A percentile compares a stretch with the other conserved stretches of the same genome.
These are phyloP conservation scores for Girardinichthys multiradiatus DNA, from an alignment of 2,113 vertebrate species.

Conservation along the genomic window DNA sequence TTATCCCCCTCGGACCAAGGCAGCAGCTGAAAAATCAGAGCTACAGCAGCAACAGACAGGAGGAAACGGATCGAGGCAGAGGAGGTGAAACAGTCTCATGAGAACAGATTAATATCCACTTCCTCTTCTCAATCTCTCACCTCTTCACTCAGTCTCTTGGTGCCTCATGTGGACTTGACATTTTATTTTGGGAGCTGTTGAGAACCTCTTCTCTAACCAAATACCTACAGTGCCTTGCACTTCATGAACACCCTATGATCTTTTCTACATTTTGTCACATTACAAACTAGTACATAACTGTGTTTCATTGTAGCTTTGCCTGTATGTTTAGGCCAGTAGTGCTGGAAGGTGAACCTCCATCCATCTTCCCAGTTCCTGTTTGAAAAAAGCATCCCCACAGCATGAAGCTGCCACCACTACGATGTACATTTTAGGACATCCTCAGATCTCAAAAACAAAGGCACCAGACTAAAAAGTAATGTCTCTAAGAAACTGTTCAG, in stretches of 20 bases:
- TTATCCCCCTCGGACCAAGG: conserved; percentile 23
- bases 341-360: too few relatives aligned
- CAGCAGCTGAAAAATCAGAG: conserved; percentile 39
- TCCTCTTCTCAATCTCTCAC: neutral
- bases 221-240: neutral
- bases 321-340: too few relatives aligned
- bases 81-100: conserved; percentile 41
- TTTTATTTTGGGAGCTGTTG: neutral
- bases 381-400: too few relatives aligned
- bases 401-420: too few relatives aligned
- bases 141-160: neutral
- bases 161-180: conserved; percentile 24
- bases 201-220: neutral
- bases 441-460: too few relatives aligned
- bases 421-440: too few relatives aligned
- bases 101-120: conserved; percentile 43
- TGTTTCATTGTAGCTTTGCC: too few relatives aligned
- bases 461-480: too few relatives aligned
- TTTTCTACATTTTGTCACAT: neutral
- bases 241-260: neutral
- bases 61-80: conserved; percentile 30
- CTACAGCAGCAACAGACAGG: conserved; percentile 21
- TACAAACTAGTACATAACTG: too few relatives aligned
- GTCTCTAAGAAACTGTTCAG: too few relatives aligned
- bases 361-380: too few relatives aligned